Evolutionary conservation across 2,113 vertebrate species (phyloP).

Genomic region (Lagenorhynchus albirostris): DNA sequence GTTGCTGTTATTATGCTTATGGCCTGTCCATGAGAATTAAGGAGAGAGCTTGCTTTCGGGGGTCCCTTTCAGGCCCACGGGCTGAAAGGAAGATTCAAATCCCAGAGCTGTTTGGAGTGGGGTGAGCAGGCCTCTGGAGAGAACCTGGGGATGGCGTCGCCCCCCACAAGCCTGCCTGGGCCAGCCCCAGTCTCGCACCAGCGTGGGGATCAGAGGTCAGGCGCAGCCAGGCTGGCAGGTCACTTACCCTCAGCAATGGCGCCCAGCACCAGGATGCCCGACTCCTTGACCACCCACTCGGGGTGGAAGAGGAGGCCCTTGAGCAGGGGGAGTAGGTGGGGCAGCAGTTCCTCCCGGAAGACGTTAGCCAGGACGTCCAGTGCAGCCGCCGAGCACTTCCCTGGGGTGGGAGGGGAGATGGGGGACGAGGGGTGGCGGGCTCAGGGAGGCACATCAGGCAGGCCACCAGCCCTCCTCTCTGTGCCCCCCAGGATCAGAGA

Average conservation of each 20-base stretch:
- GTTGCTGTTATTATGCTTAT: no score
- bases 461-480: neutral
- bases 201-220: no score
- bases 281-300: constrained; percentile 97
- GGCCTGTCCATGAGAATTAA: neutral
- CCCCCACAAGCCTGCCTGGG: no score
- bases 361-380: constrained; percentile 95
- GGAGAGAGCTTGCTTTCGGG: neutral
- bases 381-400: constrained; percentile 93
- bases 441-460: neutral
- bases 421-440: accelerated
- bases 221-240: accelerated
- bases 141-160: neutral
- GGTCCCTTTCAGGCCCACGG: neutral
- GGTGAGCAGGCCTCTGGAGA: neutral
- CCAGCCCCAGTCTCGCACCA: neutral
- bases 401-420: constrained; percentile 61
- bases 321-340: constrained; percentile 91
- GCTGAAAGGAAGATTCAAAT: neutral
- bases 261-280: constrained; percentile 93
- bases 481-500: neutral
- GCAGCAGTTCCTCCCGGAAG: constrained; percentile 94
- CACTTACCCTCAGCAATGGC: constrained; percentile 92
- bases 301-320: constrained; percentile 96
- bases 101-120: neutral